Evolutionary conservation across 2,888 invertebrate species (phyloP).

Genomic region (Alloscopus bannaensis): DNA sequence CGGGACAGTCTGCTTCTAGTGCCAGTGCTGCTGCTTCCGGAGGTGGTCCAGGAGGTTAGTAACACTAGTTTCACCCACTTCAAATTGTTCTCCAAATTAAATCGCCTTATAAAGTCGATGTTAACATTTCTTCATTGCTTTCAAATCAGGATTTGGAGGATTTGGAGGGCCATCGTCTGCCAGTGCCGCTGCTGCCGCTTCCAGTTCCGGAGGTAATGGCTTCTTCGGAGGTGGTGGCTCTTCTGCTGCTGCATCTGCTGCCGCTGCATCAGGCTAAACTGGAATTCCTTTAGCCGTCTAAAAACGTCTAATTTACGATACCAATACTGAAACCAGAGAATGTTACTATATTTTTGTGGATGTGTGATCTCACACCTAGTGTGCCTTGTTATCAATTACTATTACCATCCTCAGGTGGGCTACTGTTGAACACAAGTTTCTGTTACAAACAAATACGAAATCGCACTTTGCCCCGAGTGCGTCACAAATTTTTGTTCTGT

Average conservation of each 20-base stretch:
- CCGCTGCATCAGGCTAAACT: conserved; percentile 56
- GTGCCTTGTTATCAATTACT: not conserved
- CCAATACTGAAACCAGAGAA: not conserved
- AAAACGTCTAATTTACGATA: not conserved
- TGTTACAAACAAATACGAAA: not conserved
- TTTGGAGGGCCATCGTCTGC: conserved; percentile 50
- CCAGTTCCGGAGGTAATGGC: conserved; percentile 40
- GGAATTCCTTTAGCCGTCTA: not conserved
- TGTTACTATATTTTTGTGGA: conserved; percentile 18
- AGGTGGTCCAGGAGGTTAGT: conserved; percentile 55
- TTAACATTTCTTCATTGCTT: not conserved
- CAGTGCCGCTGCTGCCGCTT: conserved; percentile 42
- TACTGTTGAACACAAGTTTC: too few species aligned
- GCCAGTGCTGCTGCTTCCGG: conserved; percentile 60
- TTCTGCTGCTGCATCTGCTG: conserved; percentile 51
- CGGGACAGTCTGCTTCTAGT: conserved; percentile 51
- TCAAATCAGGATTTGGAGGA: conserved; percentile 11
- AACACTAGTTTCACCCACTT: too few species aligned
- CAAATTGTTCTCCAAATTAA: conserved; percentile 7
- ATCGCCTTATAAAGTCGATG: not conserved
- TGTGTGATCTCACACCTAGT: conserved; percentile 34
- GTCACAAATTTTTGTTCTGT: not conserved
- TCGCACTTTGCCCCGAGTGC: conserved; percentile 5
- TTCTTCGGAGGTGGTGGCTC: conserved; percentile 40
- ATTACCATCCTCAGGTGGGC: not conserved